Evolutionary conservation across 2,888 invertebrate genomes (phyloP).

Genomic region (Carterocephalus palaemon): DNA sequence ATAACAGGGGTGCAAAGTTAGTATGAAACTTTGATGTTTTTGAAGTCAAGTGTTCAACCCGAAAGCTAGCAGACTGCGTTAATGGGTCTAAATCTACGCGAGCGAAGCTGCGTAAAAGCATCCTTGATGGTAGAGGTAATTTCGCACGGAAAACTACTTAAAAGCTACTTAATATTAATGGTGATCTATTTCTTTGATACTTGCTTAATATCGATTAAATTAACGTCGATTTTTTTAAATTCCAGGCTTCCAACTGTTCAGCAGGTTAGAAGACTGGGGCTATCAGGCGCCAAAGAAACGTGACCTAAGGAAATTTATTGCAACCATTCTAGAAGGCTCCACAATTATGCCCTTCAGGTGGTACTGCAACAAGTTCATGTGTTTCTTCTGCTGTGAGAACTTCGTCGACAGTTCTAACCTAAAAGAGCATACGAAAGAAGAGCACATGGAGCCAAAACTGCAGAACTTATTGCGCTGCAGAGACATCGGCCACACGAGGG

Average conservation of each 20-base stretch:
- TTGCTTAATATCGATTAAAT: no score
- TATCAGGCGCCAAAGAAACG: conserved; percentile 29
- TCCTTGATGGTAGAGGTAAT: no score
- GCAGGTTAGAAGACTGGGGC: conserved; percentile 23
- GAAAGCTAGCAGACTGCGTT: no score
- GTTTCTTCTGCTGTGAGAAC: conserved; percentile 40
- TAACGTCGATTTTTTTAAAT: no score
- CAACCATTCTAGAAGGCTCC: conserved; percentile 39
- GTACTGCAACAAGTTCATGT: conserved; percentile 42
- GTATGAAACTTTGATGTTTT: no score
- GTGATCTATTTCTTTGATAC: no score
- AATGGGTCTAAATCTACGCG: no score
- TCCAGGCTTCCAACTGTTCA: conserved; percentile 25
- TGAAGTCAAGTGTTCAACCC: no score
- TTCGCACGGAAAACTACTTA: no score
- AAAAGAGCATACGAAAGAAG: conserved; percentile 39
- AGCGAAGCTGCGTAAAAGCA: no score
- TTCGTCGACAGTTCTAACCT: conserved; percentile 37
- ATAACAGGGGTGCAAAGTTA: no score
- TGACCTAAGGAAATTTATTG: conserved; percentile 33
- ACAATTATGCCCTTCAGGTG: conserved; percentile 45
- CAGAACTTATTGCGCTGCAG: conserved; percentile 33
- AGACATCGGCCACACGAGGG: conserved; percentile 30
- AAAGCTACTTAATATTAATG: no score
- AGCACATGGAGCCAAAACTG: conserved; percentile 41